Percentiles rank a stretch among this genome's conserved stretches.
Evolutionary conservation across 2,797 vertebrate species (phyloP).

Genomic region (Arnoldichthys spilopterus): DNA sequence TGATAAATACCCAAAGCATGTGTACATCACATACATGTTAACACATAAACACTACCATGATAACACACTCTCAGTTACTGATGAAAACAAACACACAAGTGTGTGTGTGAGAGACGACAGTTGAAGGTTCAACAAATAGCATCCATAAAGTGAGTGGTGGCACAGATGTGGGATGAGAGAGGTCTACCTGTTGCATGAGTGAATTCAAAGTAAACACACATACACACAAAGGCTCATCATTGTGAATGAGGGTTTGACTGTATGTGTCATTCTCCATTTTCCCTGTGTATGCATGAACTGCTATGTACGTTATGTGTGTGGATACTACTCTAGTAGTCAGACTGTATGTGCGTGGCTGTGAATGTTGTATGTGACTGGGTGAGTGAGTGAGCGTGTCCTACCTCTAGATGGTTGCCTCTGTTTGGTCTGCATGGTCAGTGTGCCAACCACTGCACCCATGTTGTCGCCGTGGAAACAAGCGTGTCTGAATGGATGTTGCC

Average conservation of each 20-base stretch:
- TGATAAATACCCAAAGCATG: constrained; percentile 77
- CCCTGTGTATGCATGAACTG: not conserved
- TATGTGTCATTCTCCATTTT: not conserved
- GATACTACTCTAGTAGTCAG: not conserved
- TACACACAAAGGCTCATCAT: not conserved
- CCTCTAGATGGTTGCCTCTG: constrained; percentile 89
- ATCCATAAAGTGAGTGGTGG: not conserved
- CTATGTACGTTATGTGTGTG: constrained; percentile 7
- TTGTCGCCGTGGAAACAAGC: constrained; percentile 77
- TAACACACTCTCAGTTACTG: not conserved
- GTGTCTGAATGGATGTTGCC: constrained; percentile 68
- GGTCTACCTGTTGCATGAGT: constrained; percentile 41
- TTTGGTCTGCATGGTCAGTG: constrained; percentile 95
- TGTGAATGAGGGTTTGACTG: not conserved
- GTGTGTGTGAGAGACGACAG: not conserved
- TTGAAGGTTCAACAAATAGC: constrained; percentile 23
- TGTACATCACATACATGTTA: constrained; percentile 20
- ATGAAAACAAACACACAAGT: not conserved
- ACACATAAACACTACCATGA: constrained; percentile 2
- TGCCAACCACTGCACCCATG: constrained; percentile 98
- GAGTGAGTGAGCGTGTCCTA: constrained; percentile 71
- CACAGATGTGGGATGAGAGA: not conserved
- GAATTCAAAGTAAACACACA: not conserved
- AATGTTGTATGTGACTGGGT: not conserved
- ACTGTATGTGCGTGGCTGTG: too few species aligned